Evolutionary conservation across 2,888 invertebrate genomes (phyloP).

Genomic region (Tetranychus truncatus): DNA sequence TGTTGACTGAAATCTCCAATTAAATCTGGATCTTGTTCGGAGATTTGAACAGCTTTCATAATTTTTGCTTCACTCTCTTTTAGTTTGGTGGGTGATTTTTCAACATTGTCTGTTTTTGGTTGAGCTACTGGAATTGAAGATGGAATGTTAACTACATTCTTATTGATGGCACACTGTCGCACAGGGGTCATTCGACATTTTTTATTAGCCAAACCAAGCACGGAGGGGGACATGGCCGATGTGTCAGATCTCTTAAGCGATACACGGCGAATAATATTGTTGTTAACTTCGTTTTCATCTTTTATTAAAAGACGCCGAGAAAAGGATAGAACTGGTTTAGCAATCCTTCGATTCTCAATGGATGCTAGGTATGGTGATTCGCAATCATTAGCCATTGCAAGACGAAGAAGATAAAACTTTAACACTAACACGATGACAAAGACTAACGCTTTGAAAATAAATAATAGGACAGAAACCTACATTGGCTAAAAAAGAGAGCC

Average conservation of each 20-base stretch:
- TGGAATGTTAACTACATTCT: neutral
- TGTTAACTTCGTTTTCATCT: neutral
- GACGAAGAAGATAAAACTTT: neutral
- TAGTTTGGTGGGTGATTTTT: neutral
- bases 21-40: constrained; percentile 47
- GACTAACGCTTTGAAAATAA: neutral
- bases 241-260: neutral
- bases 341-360: neutral
- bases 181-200: neutral
- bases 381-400: neutral
- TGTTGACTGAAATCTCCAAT: constrained; percentile 65
- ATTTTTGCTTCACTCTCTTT: constrained; percentile 31
- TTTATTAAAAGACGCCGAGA: neutral
- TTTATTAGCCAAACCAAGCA: neutral
- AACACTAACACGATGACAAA: neutral
- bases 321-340: neutral
- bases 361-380: neutral
- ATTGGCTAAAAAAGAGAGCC: neutral
- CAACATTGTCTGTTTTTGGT: neutral
- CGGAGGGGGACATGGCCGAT: neutral
- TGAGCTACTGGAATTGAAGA: neutral
- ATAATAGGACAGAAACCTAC: neutral
- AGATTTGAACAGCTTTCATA: constrained; percentile 47
- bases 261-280: neutral
- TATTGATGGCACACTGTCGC: neutral